These are phyloP conservation scores for Cynopterus sphinx DNA, from an alignment of 2,797 vertebrate species.

Conservation along the genomic window DNA sequence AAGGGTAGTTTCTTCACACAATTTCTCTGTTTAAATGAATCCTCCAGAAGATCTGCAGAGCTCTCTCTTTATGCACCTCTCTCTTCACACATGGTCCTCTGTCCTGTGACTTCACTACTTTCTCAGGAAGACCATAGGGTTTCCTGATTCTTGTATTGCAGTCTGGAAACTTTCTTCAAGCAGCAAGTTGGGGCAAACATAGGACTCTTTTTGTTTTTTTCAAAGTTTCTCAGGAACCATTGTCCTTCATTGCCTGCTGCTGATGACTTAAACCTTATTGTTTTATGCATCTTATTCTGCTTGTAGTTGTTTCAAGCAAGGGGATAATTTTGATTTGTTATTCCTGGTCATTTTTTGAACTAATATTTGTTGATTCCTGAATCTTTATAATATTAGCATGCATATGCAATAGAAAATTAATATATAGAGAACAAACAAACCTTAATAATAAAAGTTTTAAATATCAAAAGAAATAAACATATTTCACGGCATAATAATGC, in stretches of 20 bases:
- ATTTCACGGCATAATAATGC: slow-evolving; percentile 57
- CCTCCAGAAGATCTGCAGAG: neutral
- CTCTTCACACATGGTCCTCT: neutral
- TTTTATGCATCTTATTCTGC: neutral
- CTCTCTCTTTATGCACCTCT: neutral
- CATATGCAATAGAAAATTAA: slow-evolving; percentile 25
- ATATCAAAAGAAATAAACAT: slow-evolving; percentile 19
- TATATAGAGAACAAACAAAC: neutral
- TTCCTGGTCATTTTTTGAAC: neutral
- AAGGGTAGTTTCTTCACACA: neutral
- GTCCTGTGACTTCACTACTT: neutral
- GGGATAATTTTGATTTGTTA: neutral
- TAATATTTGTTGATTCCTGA: neutral
- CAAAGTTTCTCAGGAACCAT: neutral
- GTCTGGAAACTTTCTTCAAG: neutral
- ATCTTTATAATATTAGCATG: slow-evolving; percentile 20
- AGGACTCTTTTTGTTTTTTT: neutral
- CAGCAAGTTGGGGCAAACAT: neutral
- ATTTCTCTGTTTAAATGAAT: neutral
- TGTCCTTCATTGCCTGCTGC: neutral
- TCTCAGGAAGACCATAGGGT: rapidly evolving
- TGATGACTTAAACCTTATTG: neutral
- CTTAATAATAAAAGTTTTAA: slow-evolving; percentile 45
- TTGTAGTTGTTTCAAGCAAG: neutral
- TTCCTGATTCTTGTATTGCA: neutral